phyloP scores from a whole-genome alignment of 2,113 vertebrate species.

The human region DNA sequence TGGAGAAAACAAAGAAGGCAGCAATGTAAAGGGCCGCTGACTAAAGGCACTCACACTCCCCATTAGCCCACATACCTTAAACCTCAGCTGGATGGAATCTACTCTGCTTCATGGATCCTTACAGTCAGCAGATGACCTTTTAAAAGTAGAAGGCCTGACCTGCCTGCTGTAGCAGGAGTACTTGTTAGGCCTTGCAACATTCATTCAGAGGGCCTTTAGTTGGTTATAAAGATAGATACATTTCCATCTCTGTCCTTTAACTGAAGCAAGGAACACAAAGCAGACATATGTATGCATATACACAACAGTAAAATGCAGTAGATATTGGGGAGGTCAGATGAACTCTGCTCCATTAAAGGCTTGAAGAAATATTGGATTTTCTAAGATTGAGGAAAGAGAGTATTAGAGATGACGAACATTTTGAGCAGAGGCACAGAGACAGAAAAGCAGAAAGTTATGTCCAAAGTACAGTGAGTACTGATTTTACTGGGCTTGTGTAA shows the following conservation, averaged over 20 bases:
- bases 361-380: neutral
- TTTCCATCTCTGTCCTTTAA: neutral
- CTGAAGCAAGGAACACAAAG: neutral
- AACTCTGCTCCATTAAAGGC: neutral
- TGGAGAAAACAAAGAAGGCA: slow-evolving; percentile 13
- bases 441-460: neutral
- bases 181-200: neutral
- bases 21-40: neutral
- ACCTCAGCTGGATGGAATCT: neutral
- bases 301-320: neutral
- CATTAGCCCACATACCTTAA: neutral
- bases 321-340: neutral
- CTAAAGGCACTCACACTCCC: neutral
- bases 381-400: neutral
- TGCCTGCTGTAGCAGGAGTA: neutral
- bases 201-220: neutral
- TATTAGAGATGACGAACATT: slow-evolving; percentile 10
- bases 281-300: rapidly evolving
- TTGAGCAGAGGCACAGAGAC: neutral
- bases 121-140: neutral
- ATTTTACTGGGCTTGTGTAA: slow-evolving; percentile 32
- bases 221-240: slow-evolving; percentile 20
- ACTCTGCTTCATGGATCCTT: neutral
- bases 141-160: slow-evolving; percentile 6
- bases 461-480: neutral